Conservation (phyloP, 2,113 vertebrate genomes). For the Ptyas mucosa region DNA sequence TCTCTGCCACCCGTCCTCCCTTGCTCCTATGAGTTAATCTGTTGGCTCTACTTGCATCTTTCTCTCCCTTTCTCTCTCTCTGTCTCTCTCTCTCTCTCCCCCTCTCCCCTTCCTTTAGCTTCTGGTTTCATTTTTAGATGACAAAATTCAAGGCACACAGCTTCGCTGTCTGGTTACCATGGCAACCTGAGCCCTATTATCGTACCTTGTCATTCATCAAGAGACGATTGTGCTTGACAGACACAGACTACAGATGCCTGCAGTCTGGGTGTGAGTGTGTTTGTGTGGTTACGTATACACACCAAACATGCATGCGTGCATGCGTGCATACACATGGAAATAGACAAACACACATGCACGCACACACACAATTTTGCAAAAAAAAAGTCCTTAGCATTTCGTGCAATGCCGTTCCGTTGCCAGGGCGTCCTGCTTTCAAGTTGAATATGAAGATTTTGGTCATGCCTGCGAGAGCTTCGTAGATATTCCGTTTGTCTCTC, state of each 20-base stretch:
- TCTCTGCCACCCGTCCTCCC: constrained; percentile 32
- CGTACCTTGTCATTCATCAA: constrained; percentile 99
- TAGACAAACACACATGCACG: accelerated
- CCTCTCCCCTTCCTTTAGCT: constrained; percentile 72
- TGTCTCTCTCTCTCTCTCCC: too few species aligned
- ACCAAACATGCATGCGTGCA: not conserved
- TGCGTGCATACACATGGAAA: not conserved
- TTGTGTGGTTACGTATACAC: constrained; percentile 38
- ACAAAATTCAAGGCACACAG: constrained; percentile 86
- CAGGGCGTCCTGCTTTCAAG: constrained; percentile 56
- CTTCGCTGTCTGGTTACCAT: constrained; percentile 93
- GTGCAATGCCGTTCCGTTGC: constrained; percentile 62
- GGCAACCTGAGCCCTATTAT: constrained; percentile 93
- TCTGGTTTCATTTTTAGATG: constrained; percentile 90
- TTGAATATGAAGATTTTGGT: constrained; percentile 56
- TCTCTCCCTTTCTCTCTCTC: constrained; percentile 2
- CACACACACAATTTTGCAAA: not conserved
- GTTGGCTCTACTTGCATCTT: not conserved
- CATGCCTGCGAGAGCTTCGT: constrained; percentile 49
- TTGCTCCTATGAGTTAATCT: constrained; percentile 57
- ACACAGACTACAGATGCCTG: constrained; percentile 78
- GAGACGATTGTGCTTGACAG: constrained; percentile 90
- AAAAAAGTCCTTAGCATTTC: constrained; percentile 66
- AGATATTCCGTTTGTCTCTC: constrained; percentile 11
- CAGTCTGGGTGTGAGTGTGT: constrained; percentile 59